Conservation (phyloP, 2,797 vertebrate genomes). For the Cynopterus sphinx region DNA sequence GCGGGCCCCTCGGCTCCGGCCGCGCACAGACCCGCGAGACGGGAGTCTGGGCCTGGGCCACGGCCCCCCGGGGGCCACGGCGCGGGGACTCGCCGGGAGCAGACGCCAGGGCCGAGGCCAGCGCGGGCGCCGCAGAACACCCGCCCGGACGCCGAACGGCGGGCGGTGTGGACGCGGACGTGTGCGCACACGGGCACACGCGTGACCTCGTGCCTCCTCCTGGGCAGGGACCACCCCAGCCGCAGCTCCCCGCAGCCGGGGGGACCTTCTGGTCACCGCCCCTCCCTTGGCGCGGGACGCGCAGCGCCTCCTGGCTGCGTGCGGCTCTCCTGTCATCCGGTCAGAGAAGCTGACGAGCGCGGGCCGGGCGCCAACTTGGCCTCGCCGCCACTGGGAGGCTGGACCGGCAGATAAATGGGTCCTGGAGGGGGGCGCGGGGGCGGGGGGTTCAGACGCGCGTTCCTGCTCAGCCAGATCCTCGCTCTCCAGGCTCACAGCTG, state of each 20-base stretch:
- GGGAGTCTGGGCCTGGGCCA: background rate
- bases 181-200: no score
- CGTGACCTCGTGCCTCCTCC: no score
- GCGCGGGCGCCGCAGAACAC: no score
- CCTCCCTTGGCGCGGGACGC: background rate
- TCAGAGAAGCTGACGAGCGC: background rate
- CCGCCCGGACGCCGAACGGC: background rate
- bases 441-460: conserved; percentile 20
- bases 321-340: conserved; percentile 48
- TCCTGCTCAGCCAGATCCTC: background rate
- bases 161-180: no score
- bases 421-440: conserved; percentile 18
- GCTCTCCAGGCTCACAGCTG: conserved; percentile 18
- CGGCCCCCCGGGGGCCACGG: background rate
- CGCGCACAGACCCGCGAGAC: rapidly evolving
- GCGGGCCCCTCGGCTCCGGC: background rate
- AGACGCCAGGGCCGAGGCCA: background rate
- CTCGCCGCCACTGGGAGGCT: background rate
- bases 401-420: conserved; percentile 70
- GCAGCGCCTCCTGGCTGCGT: background rate
- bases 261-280: background rate
- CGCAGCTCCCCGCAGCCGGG: background rate
- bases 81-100: no score
- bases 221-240: background rate
- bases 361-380: conserved; percentile 54